Evolutionary conservation across 2,113 vertebrate species (phyloP).

Genomic region (Sciurus niger): DNA sequence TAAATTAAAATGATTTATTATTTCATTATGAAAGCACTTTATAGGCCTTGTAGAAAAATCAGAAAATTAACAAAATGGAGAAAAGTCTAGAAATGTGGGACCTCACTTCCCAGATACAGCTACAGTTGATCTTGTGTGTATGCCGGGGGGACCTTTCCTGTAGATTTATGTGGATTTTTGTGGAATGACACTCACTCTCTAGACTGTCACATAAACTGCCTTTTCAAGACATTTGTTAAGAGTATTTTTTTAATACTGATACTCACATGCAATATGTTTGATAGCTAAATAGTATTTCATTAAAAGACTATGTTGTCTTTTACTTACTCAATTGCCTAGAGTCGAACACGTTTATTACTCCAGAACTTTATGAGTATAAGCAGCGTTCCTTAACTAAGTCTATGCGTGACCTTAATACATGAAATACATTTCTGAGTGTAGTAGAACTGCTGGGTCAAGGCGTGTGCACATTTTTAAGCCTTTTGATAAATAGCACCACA

Average conservation of each 20-base stretch:
- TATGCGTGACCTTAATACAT: not conserved
- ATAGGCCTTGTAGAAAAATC: not conserved
- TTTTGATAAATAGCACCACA: not conserved
- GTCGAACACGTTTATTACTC: slow-evolving; percentile 3
- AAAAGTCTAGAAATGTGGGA: not conserved
- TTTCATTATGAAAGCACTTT: slow-evolving; percentile 61
- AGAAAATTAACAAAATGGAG: slow-evolving; percentile 13
- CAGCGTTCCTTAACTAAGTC: not conserved
- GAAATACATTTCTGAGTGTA: not conserved
- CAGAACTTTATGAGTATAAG: not conserved
- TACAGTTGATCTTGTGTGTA: not conserved
- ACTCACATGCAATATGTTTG: not conserved
- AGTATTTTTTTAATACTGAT: not conserved
- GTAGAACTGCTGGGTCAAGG: not conserved
- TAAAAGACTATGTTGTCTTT: not conserved
- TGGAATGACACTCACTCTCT: not conserved
- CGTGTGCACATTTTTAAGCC: not conserved
- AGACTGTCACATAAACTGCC: not conserved
- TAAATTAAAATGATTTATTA: slow-evolving; percentile 59
- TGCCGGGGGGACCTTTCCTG: not conserved
- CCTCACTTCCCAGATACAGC: not conserved
- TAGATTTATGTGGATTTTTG: not conserved
- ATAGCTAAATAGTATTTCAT: slow-evolving; percentile 21
- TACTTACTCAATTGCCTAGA: slow-evolving; percentile 22
- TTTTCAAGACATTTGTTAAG: not conserved